Evolutionary conservation across 2,113 vertebrate genomes (phyloP).

Genomic region (Pyrgilauda ruficollis): DNA sequence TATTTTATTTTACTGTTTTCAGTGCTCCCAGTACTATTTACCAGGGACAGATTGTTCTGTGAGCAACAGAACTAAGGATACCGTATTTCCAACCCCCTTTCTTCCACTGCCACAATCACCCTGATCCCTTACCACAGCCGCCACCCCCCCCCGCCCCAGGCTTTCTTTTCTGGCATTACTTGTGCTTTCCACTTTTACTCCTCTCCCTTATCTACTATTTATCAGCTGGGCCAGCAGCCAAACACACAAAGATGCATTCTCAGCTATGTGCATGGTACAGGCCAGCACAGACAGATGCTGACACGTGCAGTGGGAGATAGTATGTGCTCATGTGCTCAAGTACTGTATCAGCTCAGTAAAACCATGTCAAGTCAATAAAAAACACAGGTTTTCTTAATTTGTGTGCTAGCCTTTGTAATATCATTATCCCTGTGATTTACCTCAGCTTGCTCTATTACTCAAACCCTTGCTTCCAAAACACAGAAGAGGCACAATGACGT

Average conservation of each 20-base stretch:
- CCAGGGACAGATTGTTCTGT: neutral
- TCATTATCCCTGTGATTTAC: neutral
- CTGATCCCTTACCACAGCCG: neutral
- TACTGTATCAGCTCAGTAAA: neutral
- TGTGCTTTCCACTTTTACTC: neutral
- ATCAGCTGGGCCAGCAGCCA: neutral
- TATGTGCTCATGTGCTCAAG: neutral
- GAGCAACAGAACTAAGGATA: neutral
- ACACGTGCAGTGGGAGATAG: neutral
- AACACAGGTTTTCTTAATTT: neutral
- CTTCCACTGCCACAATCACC: neutral
- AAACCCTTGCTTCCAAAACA: neutral
- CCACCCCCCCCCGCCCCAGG: accelerated
- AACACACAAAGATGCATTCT: neutral
- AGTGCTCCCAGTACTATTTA: neutral
- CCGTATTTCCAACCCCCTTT: neutral
- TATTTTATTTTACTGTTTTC: neutral
- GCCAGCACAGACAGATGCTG: neutral
- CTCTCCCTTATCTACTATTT: neutral
- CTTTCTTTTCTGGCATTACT: neutral
- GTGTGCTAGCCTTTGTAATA: neutral
- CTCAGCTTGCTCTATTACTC: neutral
- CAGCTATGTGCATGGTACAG: neutral
- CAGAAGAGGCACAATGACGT: neutral
- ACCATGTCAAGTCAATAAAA: neutral